Evolutionary conservation across 30 jellyfish, hydroid and myxozoan genomes (phyloP).

Genomic region (Cassiopea andromeda): DNA sequence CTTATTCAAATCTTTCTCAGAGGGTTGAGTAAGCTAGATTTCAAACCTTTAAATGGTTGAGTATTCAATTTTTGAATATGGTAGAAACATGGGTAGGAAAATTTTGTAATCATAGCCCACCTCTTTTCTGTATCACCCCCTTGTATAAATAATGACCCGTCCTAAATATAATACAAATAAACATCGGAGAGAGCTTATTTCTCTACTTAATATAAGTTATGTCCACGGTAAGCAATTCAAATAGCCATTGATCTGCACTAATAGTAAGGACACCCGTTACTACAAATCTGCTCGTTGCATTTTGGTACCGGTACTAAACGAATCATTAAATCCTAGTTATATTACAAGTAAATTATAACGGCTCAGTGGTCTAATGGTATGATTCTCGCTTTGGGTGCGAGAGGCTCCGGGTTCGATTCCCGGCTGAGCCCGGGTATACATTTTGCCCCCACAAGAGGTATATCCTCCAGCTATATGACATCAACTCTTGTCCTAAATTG

Average conservation of each 20-base stretch:
- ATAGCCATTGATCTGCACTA: neutral
- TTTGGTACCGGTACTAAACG: neutral
- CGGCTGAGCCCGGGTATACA: slow-evolving; percentile 74
- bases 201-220: neutral
- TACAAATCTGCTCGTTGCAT: neutral
- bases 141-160: no score
- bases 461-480: neutral
- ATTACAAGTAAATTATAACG: neutral
- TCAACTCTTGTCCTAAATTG: no score
- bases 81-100: no score
- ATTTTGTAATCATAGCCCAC: no score
- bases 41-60: no score
- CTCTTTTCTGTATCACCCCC: no score
- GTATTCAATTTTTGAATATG: no score
- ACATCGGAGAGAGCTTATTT: no score
- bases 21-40: no score
- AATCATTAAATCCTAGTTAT: neutral
- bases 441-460: no score
- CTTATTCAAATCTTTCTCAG: no score
- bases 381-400: slow-evolving; percentile 91
- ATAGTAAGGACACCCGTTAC: neutral
- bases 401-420: slow-evolving; percentile 93
- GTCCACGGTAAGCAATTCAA: neutral
- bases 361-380: slow-evolving; percentile 87
- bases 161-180: no score